These are phyloP conservation scores for Parochlus steinenii DNA, from an alignment of 2,888 invertebrate species.

Conservation along the genomic window DNA sequence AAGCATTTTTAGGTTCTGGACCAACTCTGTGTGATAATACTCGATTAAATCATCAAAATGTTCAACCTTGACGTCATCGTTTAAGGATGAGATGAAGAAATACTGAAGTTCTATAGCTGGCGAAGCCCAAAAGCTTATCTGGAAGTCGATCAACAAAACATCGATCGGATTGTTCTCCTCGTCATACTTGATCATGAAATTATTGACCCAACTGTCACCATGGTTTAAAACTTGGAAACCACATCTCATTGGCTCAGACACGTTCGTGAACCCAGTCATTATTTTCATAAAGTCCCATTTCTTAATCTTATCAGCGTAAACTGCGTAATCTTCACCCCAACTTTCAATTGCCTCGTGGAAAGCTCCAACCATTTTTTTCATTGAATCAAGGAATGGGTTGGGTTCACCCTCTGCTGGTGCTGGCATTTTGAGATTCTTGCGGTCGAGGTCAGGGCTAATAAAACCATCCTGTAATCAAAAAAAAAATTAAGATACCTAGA, in stretches of 20 bases:
- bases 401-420: neutral
- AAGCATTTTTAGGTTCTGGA: constrained; percentile 1
- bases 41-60: constrained; percentile 8
- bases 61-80: constrained; percentile 6
- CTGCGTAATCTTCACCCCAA: neutral
- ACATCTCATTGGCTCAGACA: constrained; percentile 5
- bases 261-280: neutral
- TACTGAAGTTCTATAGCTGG: constrained; percentile 2
- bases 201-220: constrained; percentile 3
- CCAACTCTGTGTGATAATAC: constrained; percentile 8
- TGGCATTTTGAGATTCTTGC: neutral
- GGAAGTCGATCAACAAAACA: constrained; percentile 1
- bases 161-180: neutral
- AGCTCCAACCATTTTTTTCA: neutral
- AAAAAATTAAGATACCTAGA: no score
- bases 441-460: neutral
- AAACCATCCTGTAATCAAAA: neutral
- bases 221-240: constrained; percentile 13
- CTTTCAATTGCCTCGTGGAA: neutral
- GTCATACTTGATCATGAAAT: constrained; percentile 1
- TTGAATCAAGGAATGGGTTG: no score
- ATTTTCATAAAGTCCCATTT: constrained; percentile 1
- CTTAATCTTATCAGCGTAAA: neutral
- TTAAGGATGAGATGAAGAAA: constrained; percentile 2
- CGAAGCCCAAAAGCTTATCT: constrained; percentile 2